Evolutionary conservation across 2,797 vertebrate genomes (phyloP).

Genomic region (Eulemur coronatus): DNA sequence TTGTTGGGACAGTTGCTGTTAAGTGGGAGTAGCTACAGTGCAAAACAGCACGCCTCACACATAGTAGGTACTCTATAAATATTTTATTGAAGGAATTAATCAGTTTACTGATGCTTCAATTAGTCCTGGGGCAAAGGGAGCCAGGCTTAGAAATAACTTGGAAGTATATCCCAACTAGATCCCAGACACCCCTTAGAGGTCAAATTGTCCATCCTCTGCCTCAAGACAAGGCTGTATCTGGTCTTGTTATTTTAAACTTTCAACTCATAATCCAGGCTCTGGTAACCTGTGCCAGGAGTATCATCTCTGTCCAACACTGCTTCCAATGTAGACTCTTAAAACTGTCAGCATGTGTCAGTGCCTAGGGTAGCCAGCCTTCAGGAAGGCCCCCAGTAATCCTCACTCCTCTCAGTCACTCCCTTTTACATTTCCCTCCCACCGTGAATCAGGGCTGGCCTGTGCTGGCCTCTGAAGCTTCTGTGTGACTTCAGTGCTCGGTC

Average conservation of each 20-base stretch:
- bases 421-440: not conserved
- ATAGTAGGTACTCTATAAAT: not conserved
- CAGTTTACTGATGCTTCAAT: not conserved
- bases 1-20: not conserved
- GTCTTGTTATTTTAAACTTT: not conserved
- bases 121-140: not conserved
- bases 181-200: not conserved
- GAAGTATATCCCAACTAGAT: not conserved
- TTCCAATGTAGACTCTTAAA: not conserved
- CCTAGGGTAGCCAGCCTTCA: not conserved
- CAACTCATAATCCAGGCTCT: not conserved
- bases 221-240: not conserved
- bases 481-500: not conserved
- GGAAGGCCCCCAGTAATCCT: not conserved
- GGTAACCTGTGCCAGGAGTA: not conserved
- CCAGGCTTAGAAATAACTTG: not conserved
- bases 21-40: not conserved
- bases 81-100: not conserved
- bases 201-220: not conserved
- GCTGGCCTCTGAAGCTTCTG: not conserved
- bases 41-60: not conserved
- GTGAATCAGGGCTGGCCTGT: not conserved
- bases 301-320: not conserved
- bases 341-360: not conserved
- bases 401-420: not conserved